These are phyloP conservation scores for Eupeodes luniger DNA, from an alignment of 2,888 invertebrate genomes.

Conservation along the genomic window DNA sequence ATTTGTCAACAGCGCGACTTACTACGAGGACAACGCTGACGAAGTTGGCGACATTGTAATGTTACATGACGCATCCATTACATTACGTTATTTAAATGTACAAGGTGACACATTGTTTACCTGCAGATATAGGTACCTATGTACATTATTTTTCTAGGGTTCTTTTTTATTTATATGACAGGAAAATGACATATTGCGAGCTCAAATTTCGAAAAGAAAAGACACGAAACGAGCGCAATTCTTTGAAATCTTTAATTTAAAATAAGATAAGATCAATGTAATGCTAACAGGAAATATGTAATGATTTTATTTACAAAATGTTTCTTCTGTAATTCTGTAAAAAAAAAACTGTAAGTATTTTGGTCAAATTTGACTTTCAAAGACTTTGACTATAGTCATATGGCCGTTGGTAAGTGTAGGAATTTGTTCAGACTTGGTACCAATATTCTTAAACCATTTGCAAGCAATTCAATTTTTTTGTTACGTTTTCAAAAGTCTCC, in stretches of 20 bases:
- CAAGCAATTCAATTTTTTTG: too few relatives aligned
- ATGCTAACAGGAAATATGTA: too few relatives aligned
- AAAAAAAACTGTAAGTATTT: too few relatives aligned
- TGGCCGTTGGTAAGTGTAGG: too few relatives aligned
- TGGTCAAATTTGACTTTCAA: too few relatives aligned
- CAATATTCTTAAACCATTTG: too few relatives aligned
- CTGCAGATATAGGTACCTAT: neutral
- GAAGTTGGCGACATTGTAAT: neutral
- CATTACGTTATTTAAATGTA: neutral
- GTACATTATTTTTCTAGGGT: neutral
- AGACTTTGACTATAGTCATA: too few relatives aligned
- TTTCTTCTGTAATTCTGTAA: too few relatives aligned
- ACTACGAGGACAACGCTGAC: neutral
- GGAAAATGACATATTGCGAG: slow-evolving; percentile 5
- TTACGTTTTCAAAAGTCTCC: too few relatives aligned
- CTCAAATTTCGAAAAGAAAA: neutral
- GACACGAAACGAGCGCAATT: neutral
- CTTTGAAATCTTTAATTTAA: neutral
- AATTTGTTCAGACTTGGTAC: too few relatives aligned
- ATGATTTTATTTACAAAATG: too few relatives aligned
- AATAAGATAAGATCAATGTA: neutral
- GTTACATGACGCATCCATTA: neutral
- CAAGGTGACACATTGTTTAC: neutral
- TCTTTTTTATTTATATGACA: neutral
- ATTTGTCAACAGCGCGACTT: neutral